These are phyloP conservation scores for Drosophila pachea DNA, from an alignment of 1,140 invertebrate genomes.

Conservation along the genomic window DNA sequence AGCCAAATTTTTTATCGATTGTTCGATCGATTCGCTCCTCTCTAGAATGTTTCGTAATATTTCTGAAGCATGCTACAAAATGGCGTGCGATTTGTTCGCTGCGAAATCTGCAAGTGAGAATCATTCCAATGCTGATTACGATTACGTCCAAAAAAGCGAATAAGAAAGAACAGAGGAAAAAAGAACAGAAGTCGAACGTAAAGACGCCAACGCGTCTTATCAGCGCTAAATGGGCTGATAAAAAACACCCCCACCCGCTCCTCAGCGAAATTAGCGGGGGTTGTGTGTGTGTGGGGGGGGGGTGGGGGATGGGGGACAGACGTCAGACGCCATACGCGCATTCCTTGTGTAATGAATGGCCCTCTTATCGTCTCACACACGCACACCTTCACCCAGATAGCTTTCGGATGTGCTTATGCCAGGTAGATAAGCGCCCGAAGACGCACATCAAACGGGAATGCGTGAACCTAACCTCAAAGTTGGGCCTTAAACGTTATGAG, in stretches of 20 bases:
- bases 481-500: not conserved
- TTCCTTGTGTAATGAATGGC: slow-evolving; percentile 48
- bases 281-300: not conserved
- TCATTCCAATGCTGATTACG: slow-evolving; percentile 44
- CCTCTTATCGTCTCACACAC: slow-evolving; percentile 36
- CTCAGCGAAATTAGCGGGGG: not conserved
- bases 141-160: slow-evolving; percentile 24
- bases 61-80: slow-evolving; percentile 64
- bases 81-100: slow-evolving; percentile 66
- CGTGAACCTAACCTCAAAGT: not conserved
- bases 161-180: slow-evolving; percentile 9
- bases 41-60: slow-evolving; percentile 64
- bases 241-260: not conserved
- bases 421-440: slow-evolving; percentile 6
- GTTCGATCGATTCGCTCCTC: slow-evolving; percentile 14
- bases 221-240: slow-evolving; percentile 4
- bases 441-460: slow-evolving; percentile 7
- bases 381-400: slow-evolving; percentile 16
- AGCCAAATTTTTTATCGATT: not conserved
- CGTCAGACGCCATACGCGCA: slow-evolving; percentile 31
- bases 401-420: slow-evolving; percentile 12
- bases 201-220: slow-evolving; percentile 35
- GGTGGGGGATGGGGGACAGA: not conserved
- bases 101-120: slow-evolving; percentile 63
- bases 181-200: not conserved